These are phyloP conservation scores for Thymelicus acteon DNA, from an alignment of 2,888 invertebrate genomes.

Conservation along the genomic window DNA sequence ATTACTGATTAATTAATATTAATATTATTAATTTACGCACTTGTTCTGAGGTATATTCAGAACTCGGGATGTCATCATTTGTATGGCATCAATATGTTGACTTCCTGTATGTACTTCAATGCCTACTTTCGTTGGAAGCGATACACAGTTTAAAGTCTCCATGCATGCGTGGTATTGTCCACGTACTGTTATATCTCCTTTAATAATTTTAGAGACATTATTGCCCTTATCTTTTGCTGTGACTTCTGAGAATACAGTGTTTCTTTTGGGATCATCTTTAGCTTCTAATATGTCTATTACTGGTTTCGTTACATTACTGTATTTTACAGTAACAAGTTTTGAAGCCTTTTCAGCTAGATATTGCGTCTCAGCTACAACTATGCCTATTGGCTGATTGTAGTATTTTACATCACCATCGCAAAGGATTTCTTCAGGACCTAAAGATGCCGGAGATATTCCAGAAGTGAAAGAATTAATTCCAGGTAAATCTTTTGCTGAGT, in stretches of 20 bases:
- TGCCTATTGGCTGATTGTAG: conserved; percentile 60
- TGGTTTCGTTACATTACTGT: conserved; percentile 66
- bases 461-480: conserved; percentile 86
- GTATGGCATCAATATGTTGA: conserved; percentile 85
- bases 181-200: conserved; percentile 80
- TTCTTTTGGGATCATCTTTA: conserved; percentile 50
- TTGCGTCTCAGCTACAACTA: conserved; percentile 84
- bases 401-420: conserved; percentile 56
- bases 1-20: too few species aligned
- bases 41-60: conserved; percentile 84
- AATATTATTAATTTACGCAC: conserved; percentile 59
- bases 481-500: conserved; percentile 87
- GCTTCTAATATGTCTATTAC: conserved; percentile 55
- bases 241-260: conserved; percentile 41
- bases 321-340: conserved; percentile 81
- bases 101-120: conserved; percentile 85
- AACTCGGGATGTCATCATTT: conserved; percentile 80
- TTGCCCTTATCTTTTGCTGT: conserved; percentile 58
- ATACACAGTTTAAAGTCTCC: conserved; percentile 87
- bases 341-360: conserved; percentile 83
- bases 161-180: conserved; percentile 89
- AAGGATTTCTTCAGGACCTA: conserved; percentile 71
- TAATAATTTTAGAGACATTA: conserved; percentile 67
- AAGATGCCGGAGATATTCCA: conserved; percentile 41
- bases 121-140: conserved; percentile 88